Percentiles rank a stretch among this genome's conserved stretches.
Evolutionary conservation across 2,888 invertebrate genomes (phyloP).

Genomic region (Thecocarcelia acutangulata): DNA sequence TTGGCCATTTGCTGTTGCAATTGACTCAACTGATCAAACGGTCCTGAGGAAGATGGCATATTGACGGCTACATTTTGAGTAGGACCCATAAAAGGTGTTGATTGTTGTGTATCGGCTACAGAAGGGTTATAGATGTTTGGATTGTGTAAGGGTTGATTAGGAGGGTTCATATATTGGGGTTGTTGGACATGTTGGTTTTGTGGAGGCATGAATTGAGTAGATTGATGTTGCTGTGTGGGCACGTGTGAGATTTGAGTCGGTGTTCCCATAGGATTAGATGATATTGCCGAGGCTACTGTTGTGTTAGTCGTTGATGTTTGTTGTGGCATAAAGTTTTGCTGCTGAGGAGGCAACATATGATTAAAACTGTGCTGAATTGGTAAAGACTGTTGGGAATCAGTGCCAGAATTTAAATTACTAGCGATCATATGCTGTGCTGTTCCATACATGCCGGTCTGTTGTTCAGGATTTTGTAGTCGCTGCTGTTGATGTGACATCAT

Average conservation of each 20-base stretch:
- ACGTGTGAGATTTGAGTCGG: conserved; percentile 59
- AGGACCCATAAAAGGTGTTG: conserved; percentile 38
- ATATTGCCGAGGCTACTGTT: conserved; percentile 55
- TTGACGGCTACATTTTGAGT: conserved; percentile 34
- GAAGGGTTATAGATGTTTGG: conserved; percentile 52
- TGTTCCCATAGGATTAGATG: conserved; percentile 57
- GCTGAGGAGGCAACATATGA: conserved; percentile 66
- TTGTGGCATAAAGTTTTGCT: conserved; percentile 59
- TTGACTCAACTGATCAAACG: conserved; percentile 74
- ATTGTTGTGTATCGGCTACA: conserved; percentile 43
- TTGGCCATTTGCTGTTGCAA: conserved; percentile 78
- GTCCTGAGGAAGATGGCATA: conserved; percentile 28
- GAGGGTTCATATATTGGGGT: conserved; percentile 48
- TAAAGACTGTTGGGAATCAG: conserved; percentile 67
- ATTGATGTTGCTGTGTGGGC: conserved; percentile 62
- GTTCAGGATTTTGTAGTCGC: conserved; percentile 65
- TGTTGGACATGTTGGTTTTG: conserved; percentile 70
- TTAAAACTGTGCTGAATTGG: conserved; percentile 72
- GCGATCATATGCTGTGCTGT: conserved; percentile 63
- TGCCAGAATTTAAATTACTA: conserved; percentile 60
- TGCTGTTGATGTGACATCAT: conserved; percentile 63
- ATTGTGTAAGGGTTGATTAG: conserved; percentile 50
- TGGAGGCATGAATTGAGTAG: conserved; percentile 68
- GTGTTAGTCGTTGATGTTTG: conserved; percentile 42
- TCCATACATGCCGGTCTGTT: conserved; percentile 68